Evolutionary conservation across 2,113 vertebrate species (phyloP), one percentile per base, ranked within the genome.

Genomic region (Tyrannus savana): DNA sequence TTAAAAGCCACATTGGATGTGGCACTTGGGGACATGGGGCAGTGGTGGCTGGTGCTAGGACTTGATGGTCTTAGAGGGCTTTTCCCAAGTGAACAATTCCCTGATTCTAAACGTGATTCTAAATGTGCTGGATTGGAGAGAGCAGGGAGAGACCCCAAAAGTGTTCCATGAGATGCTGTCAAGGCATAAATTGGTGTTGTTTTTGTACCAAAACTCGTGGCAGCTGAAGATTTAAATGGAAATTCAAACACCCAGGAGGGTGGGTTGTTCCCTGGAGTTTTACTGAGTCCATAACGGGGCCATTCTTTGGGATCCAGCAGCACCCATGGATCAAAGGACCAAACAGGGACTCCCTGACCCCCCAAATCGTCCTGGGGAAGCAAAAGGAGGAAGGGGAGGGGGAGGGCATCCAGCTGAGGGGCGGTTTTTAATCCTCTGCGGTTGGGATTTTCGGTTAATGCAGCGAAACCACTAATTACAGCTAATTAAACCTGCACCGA

Each of bases 401-500:
- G 0, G 25, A 14, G 17, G 15, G 3, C 50, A 50, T 31, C 39
- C 56, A 82, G 91, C 83, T 46, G 30, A 73, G 37, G 58, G 55
- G 10, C 37, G 64, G 31, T 23, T 84, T 73, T 77, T 47, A 90
- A 94, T 97, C 56, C 84, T 59, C 69, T 44, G 42, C 33, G 3
- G 62, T 37, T 30, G n/a, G 63, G 78, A 76, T 66, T 94, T 95
- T 91, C 42, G 52, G 89, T 97, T 92, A 96, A 95, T 80, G 80
- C 33, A 55, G 59, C 33, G 81, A 91, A 95, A 89, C 55, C 90
- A 41, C 95, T 97, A 93, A 97, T 94, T 95, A 97, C 90, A 92
- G 89, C 75, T 96, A 95, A 96, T 97, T 95, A 97, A 96, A 90
- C 83, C 84, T 87, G 79, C 71, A 23, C 81, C 60, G 95, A 84